Evolutionary conservation across 2,888 invertebrate species (phyloP), one percentile per base, ranked within the genome.

Genomic region (Terebella lapidaria): DNA sequence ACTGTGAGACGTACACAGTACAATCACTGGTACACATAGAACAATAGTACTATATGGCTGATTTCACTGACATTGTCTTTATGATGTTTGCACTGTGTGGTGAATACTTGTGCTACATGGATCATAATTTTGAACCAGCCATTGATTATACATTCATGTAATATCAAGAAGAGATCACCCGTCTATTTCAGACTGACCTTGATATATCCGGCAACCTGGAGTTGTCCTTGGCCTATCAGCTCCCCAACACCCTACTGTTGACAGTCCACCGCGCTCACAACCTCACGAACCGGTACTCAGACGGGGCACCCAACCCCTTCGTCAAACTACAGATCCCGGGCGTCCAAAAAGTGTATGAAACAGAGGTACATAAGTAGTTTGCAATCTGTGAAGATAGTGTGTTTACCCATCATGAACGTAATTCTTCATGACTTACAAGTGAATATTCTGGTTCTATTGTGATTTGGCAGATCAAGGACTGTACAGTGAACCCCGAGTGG

Each of bases 311-410:
- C 10, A 72, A 72, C 56, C 72, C 73, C 1, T 71, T 74, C 63
- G 73, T 76, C 24, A 75, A 75, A 59, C 56, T 74, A 3, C 70
- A 72, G 28, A 63, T 76, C 2, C 72, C 74, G n/a, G 76, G 75
- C 3, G 62, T 70, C 35, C 66, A 67, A n/a, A 49, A 62, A 20
- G 63, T 73, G 3, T 66, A 63, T 56, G 70, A 71, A 56, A 71
- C 74, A 2, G 60, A 73, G 71, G 76, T 74, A 62, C 3, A 15
- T 20, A 5, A 35, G 10, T n/a, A 35, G 10, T 35, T 10, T 35
- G 42, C n/a, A 35, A n/a, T 35, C 10, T n/a, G n/a, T n/a, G n/a
- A n/a, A n/a, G n/a, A n/a, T n/a, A n/a, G n/a, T n/a, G n/a, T n/a
- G n/a, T n/a, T n/a, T n/a, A n/a, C n/a, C n/a, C n/a, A n/a, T n/a